These are phyloP conservation scores for Athene cunicularia DNA, from an alignment of 2,113 vertebrate species.

Conservation along the genomic window DNA sequence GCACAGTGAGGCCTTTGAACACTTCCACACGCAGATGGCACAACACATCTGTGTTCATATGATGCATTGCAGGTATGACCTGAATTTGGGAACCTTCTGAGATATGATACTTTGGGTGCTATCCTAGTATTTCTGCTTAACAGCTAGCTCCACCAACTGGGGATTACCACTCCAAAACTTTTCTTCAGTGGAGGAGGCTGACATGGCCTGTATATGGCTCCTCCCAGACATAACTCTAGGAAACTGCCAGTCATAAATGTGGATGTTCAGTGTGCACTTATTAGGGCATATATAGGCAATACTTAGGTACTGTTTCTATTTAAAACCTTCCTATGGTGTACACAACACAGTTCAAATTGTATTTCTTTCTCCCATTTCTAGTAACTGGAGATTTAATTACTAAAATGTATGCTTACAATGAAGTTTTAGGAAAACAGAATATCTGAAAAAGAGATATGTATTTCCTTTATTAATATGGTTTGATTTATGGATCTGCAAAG, in stretches of 20 bases:
- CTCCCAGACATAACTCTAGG: neutral
- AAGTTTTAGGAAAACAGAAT: constrained; percentile 9
- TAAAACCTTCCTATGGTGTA: neutral
- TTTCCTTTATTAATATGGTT: constrained; percentile 56
- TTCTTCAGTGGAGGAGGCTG: neutral
- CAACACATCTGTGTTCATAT: accelerated
- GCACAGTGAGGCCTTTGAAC: neutral
- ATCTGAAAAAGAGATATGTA: constrained; percentile 23
- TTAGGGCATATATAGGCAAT: neutral
- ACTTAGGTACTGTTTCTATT: neutral
- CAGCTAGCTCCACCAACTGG: neutral
- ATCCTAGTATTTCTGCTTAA: neutral
- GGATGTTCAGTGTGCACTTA: neutral
- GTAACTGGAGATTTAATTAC: constrained; percentile 11
- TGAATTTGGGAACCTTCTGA: neutral
- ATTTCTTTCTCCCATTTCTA: neutral
- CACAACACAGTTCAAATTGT: constrained; percentile 10
- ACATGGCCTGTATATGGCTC: neutral
- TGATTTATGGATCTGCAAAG: constrained; percentile 58
- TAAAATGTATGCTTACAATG: neutral
- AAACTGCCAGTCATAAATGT: neutral
- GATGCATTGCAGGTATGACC: neutral
- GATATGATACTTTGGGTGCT: neutral
- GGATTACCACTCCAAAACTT: neutral
- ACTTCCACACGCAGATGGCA: neutral